Evolutionary conservation across 2,797 vertebrate species (phyloP).

Genomic region (Labeo calbasu): DNA sequence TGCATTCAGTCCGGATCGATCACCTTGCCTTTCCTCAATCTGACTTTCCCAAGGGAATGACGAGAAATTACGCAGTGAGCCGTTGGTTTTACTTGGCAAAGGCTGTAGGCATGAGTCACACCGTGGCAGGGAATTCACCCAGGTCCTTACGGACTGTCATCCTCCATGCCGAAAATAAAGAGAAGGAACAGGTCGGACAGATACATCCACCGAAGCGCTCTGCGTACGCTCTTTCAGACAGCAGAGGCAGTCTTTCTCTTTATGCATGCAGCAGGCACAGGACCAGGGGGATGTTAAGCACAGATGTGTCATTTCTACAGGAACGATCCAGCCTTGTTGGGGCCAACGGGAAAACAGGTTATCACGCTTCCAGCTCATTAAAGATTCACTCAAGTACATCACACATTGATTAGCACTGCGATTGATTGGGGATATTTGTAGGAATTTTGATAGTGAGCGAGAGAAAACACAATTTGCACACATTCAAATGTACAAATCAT

Average conservation of each 20-base stretch:
- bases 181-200: conserved; percentile 35
- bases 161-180: conserved; percentile 33
- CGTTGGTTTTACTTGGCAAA: conserved; percentile 65
- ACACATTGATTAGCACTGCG: neutral
- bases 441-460: neutral
- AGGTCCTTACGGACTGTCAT: conserved; percentile 34
- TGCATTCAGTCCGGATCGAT: conserved; percentile 71
- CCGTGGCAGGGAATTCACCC: conserved; percentile 44
- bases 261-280: conserved; percentile 37
- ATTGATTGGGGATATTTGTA: conserved; percentile 17
- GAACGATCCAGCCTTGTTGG: conserved; percentile 41
- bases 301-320: conserved; percentile 38
- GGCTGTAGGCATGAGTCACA: conserved; percentile 66
- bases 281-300: conserved; percentile 28
- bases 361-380: conserved; percentile 28
- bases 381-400: conserved; percentile 33
- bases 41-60: conserved; percentile 64
- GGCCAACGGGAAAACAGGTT: conserved; percentile 28
- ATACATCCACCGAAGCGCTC: conserved; percentile 19
- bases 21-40: conserved; percentile 56
- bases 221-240: conserved; percentile 23
- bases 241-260: conserved; percentile 35
- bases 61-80: conserved; percentile 62
- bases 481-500: neutral
- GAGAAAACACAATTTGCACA: neutral